phyloP scores from a whole-genome alignment of 2,113 vertebrate genomes.

The Urocolius indicus region DNA sequence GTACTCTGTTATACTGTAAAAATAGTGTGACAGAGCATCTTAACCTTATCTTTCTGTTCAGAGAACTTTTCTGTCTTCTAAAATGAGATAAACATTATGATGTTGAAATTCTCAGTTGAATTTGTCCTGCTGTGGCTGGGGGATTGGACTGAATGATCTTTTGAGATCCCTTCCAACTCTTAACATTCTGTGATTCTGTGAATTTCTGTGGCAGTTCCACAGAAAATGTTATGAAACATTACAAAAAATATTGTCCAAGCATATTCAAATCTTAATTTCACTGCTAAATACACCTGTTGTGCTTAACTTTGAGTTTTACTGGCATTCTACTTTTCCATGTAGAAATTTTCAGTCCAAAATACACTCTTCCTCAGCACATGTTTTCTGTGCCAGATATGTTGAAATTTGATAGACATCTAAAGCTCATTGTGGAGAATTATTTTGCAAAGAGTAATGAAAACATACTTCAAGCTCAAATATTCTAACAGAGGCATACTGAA shows the following conservation, averaged over 20 bases:
- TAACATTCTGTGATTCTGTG: no score
- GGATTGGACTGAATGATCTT: no score
- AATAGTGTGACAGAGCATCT: neutral
- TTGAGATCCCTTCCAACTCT: no score
- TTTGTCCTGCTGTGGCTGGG: neutral
- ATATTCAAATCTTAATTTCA: neutral
- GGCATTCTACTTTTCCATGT: neutral
- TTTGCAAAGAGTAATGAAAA: neutral
- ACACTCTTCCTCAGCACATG: neutral
- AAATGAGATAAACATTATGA: neutral
- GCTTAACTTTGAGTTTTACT: neutral
- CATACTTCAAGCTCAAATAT: neutral
- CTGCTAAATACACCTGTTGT: neutral
- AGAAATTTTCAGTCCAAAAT: neutral
- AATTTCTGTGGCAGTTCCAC: no score
- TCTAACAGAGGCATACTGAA: neutral
- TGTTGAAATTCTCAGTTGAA: neutral
- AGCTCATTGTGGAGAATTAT: neutral
- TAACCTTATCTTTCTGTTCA: constrained; percentile 44
- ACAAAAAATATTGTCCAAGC: neutral
- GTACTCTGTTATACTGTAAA: neutral
- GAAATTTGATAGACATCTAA: neutral
- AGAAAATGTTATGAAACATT: neutral
- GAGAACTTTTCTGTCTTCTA: constrained; percentile 48
- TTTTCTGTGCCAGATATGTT: neutral